Percentiles rank a stretch among this genome's conserved stretches.
phyloP scores from a whole-genome alignment of 2,888 invertebrate genomes.

The Xestia rhomboidea region DNA sequence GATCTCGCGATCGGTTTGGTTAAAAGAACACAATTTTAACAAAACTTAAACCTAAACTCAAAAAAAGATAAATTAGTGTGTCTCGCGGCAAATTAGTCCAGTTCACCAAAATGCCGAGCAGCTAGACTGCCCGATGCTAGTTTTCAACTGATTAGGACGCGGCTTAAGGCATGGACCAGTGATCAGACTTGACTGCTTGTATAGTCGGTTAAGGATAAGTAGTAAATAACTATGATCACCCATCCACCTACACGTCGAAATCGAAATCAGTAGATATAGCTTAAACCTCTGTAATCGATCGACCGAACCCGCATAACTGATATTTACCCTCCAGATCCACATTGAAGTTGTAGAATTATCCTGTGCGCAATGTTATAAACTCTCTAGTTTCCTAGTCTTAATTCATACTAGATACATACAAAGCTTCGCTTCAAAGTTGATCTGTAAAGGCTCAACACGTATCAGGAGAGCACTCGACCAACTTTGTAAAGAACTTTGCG shows the following conservation, averaged over 20 bases:
- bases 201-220: neutral
- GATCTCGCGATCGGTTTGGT: neutral
- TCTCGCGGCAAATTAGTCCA: neutral
- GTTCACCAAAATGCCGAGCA: neutral
- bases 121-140: neutral
- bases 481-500: constrained; percentile 60
- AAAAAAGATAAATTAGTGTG: neutral
- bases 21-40: neutral
- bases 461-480: constrained; percentile 55
- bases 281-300: constrained; percentile 6
- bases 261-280: neutral
- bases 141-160: neutral
- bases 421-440: constrained; percentile 65
- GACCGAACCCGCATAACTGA: constrained; percentile 18
- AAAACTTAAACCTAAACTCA: neutral
- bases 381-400: constrained; percentile 41
- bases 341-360: constrained; percentile 23
- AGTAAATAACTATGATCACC: neutral
- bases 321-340: constrained; percentile 20
- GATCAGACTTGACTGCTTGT: neutral
- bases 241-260: neutral
- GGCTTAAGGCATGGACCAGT: too few species aligned
- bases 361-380: constrained; percentile 2
- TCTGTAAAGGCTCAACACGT: constrained; percentile 63
- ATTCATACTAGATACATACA: constrained; percentile 52